Conservation (phyloP, 2,797 vertebrate genomes). For the Valencia hispanica region DNA sequence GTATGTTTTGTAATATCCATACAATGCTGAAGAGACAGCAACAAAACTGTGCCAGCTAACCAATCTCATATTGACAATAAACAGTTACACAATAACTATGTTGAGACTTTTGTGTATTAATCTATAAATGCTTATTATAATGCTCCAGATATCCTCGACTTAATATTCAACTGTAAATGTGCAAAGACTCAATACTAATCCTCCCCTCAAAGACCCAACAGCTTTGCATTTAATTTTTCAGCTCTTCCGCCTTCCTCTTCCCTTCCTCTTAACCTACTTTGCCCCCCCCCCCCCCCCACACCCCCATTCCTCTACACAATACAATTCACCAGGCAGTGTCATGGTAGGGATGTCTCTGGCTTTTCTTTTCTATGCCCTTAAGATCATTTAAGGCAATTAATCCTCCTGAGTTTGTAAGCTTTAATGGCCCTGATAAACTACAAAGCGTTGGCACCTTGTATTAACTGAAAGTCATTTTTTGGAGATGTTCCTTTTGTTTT, state of each 20-base stretch:
- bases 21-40: too few species aligned
- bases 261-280: constrained; percentile 45
- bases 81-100: background rate
- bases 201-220: constrained; percentile 54
- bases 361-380: constrained; percentile 45
- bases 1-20: background rate
- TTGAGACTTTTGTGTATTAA: background rate
- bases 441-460: constrained; percentile 1
- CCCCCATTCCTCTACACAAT: constrained; percentile 44
- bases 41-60: background rate
- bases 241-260: constrained; percentile 46
- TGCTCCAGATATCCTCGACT: constrained; percentile 24
- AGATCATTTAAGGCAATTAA: constrained; percentile 67
- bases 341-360: constrained; percentile 38
- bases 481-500: constrained; percentile 33
- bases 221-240: constrained; percentile 72
- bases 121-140: constrained; percentile 37
- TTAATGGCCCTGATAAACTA: constrained; percentile 39
- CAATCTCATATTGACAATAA: background rate
- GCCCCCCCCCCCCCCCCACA: constrained; percentile 3
- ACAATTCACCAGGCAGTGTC: constrained; percentile 16
- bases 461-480: constrained; percentile 39
- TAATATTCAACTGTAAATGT: constrained; percentile 47
- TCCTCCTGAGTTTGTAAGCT: constrained; percentile 49
- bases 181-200: constrained; percentile 57